These are phyloP conservation scores for Botia almorhae DNA, from an alignment of 2,797 vertebrate genomes.

Conservation along the genomic window DNA sequence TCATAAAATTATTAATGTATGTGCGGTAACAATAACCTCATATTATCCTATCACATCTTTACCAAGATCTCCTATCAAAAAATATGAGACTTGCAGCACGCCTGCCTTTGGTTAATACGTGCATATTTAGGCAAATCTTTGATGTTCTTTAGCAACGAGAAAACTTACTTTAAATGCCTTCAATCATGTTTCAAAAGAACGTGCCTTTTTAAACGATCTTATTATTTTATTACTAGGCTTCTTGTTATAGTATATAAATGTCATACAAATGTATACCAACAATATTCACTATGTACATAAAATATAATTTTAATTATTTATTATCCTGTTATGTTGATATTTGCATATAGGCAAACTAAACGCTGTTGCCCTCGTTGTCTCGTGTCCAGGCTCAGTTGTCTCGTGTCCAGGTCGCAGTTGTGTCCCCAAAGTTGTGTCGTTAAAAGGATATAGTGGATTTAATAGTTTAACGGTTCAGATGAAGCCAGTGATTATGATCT, in stretches of 20 bases:
- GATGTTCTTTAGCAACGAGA: not conserved
- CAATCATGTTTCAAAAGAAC: not conserved
- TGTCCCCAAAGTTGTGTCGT: slow-evolving; percentile 29
- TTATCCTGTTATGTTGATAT: not conserved
- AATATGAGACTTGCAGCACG: not conserved
- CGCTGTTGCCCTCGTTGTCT: too few relatives aligned
- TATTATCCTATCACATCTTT: slow-evolving; percentile 2
- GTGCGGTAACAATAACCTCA: slow-evolving; percentile 19
- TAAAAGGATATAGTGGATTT: slow-evolving; percentile 68
- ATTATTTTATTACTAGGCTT: not conserved
- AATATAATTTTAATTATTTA: not conserved
- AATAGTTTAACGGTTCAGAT: slow-evolving; percentile 85
- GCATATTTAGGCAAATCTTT: not conserved
- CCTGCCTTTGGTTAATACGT: not conserved
- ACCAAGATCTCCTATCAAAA: not conserved
- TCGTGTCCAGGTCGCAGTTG: too few relatives aligned
- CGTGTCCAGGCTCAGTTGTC: not conserved
- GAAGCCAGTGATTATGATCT: slow-evolving; percentile 90
- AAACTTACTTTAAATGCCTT: not conserved
- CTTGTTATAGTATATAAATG: not conserved
- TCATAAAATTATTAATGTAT: slow-evolving; percentile 23
- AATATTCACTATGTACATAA: not conserved
- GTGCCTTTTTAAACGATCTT: not conserved
- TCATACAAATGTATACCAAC: not conserved
- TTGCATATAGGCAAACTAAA: not conserved